Evolutionary conservation across 2,113 vertebrate species (phyloP).

Genomic region (Rhinopomastus cyanomelas): DNA sequence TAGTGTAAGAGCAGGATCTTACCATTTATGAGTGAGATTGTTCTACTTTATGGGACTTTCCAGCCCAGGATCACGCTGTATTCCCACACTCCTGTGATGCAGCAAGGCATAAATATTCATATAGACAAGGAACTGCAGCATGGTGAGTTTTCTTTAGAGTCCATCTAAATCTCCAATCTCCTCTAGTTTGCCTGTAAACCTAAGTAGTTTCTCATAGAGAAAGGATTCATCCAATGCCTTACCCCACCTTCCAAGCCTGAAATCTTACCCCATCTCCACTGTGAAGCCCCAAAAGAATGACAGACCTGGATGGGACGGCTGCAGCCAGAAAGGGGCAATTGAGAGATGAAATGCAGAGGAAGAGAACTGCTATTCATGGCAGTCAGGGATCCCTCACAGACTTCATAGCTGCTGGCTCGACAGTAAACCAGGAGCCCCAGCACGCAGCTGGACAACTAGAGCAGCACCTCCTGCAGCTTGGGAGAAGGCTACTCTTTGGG

Average conservation of each 20-base stretch:
- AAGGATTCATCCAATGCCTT: neutral
- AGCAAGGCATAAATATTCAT: neutral
- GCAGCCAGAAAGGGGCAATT: neutral
- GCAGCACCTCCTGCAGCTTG: neutral
- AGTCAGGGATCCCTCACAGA: neutral
- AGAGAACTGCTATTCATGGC: neutral
- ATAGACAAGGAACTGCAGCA: neutral
- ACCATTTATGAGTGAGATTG: neutral
- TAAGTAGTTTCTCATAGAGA: neutral
- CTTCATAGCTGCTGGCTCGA: neutral
- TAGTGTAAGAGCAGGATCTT: neutral
- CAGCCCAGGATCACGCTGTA: neutral
- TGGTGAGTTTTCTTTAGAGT: neutral
- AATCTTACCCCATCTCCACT: neutral
- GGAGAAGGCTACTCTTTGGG: neutral
- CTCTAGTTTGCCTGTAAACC: neutral
- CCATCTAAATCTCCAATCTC: neutral
- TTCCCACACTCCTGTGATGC: neutral
- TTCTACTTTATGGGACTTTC: neutral
- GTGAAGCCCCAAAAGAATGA: neutral
- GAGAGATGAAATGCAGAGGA: neutral
- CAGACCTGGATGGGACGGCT: neutral
- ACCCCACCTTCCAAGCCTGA: neutral
- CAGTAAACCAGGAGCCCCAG: neutral
- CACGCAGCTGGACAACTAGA: neutral